phyloP scores from a whole-genome alignment of 2,113 vertebrate species.

The Silurus meridionalis region DNA sequence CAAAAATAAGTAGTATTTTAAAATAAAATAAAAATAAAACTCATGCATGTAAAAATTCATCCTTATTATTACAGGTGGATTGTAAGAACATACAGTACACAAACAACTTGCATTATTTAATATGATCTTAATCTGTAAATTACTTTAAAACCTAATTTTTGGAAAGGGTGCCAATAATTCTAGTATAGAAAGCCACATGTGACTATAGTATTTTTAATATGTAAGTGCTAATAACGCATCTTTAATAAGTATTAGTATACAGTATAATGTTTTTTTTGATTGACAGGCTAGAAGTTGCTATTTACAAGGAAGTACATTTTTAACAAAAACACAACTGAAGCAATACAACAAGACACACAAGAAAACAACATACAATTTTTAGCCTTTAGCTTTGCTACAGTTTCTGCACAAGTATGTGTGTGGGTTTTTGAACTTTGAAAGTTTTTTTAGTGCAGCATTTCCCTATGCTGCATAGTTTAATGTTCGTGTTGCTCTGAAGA shows the following conservation, averaged over 20 bases:
- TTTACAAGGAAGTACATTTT: neutral
- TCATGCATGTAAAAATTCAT: neutral
- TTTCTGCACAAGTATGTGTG: neutral
- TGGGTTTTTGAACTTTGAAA: neutral
- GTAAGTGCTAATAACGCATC: neutral
- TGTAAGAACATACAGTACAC: neutral
- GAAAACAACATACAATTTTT: neutral
- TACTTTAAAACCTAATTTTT: neutral
- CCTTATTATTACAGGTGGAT: too few species aligned
- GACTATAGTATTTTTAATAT: neutral
- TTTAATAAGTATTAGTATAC: neutral
- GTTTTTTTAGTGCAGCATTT: neutral
- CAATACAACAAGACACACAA: neutral
- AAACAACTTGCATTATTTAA: too few species aligned
- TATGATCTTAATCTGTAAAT: too few species aligned
- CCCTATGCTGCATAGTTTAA: neutral
- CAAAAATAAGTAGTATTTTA: neutral
- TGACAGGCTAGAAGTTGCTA: neutral
- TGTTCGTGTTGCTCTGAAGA: neutral
- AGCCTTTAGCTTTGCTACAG: constrained; percentile 24
- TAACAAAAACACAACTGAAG: neutral
- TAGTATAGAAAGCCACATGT: neutral
- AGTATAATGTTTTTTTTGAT: neutral
- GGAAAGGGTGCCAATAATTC: neutral
- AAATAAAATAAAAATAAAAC: neutral